Evolutionary conservation across 2,113 vertebrate species (phyloP).

Genomic region (Oreamnos americanus): DNA sequence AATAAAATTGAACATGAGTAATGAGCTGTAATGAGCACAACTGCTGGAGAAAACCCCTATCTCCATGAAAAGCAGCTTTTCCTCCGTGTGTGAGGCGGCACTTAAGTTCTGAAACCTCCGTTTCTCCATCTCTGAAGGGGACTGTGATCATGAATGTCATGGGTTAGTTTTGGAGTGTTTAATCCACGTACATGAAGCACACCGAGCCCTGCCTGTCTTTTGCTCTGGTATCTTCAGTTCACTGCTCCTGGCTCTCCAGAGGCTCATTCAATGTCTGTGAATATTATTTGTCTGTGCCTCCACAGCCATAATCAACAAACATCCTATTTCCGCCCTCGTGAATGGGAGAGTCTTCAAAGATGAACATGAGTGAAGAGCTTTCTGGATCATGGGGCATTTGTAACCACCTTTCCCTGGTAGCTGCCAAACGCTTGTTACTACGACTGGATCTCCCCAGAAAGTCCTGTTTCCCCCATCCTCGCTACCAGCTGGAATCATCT

Average conservation of each 20-base stretch:
- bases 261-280: accelerated
- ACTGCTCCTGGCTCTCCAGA: accelerated
- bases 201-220: accelerated
- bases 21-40: not conserved
- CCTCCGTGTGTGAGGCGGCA: accelerated
- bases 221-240: not conserved
- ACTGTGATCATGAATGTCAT: accelerated
- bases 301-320: accelerated
- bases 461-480: accelerated
- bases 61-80: not conserved
- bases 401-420: accelerated
- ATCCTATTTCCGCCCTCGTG: accelerated
- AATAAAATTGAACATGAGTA: not conserved
- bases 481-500: accelerated
- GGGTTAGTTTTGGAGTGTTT: too few species aligned
- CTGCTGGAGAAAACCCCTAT: not conserved
- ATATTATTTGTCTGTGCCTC: not conserved
- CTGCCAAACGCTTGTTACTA: accelerated
- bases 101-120: too few species aligned
- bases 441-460: accelerated
- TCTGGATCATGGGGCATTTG: accelerated
- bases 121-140: not conserved
- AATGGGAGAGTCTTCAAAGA: accelerated
- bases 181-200: accelerated
- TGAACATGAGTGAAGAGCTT: not conserved